These are phyloP conservation scores for Stratiomys singularior DNA, from an alignment of 2,888 invertebrate species.

Conservation along the genomic window DNA sequence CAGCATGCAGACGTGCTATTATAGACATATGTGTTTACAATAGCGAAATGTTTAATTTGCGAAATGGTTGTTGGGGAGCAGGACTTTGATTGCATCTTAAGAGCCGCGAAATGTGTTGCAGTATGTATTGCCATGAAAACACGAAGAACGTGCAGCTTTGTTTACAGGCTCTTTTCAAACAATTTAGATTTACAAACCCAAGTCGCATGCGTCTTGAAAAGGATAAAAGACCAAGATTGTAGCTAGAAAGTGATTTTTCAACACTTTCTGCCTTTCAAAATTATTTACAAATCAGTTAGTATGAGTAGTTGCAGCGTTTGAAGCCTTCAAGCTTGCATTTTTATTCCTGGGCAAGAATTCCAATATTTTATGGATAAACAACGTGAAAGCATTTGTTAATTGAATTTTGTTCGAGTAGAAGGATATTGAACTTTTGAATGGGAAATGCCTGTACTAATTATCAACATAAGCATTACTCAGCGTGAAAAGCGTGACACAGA, in stretches of 20 bases:
- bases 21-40: constrained; percentile 16
- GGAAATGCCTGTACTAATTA: too few relatives aligned
- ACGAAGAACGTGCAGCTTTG: background rate
- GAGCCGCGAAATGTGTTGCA: background rate
- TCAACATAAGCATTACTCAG: too few relatives aligned
- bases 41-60: constrained; percentile 26
- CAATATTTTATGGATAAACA: too few relatives aligned
- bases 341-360: too few relatives aligned
- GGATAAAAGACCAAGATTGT: too few relatives aligned
- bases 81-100: background rate
- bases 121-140: background rate
- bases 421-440: too few relatives aligned
- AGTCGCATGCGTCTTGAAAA: background rate
- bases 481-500: too few relatives aligned
- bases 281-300: background rate
- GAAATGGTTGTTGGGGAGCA: background rate
- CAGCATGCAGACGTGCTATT: background rate
- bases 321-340: too few relatives aligned
- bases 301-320: too few relatives aligned
- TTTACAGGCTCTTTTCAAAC: background rate
- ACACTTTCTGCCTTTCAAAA: background rate
- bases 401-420: too few relatives aligned
- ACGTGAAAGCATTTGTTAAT: too few relatives aligned
- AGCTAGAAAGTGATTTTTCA: background rate
- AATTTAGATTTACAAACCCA: background rate